phyloP scores from a whole-genome alignment of 2,888 invertebrate genomes.

The Autographa gamma region DNA sequence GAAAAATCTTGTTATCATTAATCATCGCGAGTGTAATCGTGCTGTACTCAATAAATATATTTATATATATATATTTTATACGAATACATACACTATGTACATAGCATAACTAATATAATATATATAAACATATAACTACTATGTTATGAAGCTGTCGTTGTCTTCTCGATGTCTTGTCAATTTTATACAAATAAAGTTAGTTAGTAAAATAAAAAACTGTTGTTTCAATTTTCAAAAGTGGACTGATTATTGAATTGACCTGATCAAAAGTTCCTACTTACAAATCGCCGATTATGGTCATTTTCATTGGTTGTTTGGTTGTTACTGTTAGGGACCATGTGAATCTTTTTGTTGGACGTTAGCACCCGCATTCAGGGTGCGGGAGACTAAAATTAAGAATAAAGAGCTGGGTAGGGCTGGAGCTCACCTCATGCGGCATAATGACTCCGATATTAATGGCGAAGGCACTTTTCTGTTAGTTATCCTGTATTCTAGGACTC shows the following conservation, averaged over 20 bases:
- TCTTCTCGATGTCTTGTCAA: slow-evolving; percentile 65
- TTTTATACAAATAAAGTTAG: slow-evolving; percentile 64
- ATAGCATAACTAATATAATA: slow-evolving; percentile 8
- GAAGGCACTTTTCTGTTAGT: no score
- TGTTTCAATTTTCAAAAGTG: not conserved
- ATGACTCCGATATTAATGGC: no score
- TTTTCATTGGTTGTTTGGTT: no score
- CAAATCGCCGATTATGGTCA: not conserved
- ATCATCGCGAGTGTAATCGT: not conserved
- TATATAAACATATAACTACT: slow-evolving; percentile 26
- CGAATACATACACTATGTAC: not conserved
- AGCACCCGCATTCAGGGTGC: no score
- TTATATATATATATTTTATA: not conserved
- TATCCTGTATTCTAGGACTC: no score
- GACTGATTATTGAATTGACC: no score
- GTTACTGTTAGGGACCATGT: no score
- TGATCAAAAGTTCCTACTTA: no score
- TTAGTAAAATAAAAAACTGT: slow-evolving; percentile 41
- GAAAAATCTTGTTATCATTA: not conserved
- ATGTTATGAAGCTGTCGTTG: slow-evolving; percentile 53
- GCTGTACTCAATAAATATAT: not conserved
- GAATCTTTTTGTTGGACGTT: no score
- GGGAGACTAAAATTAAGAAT: no score
- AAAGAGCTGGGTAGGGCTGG: no score
- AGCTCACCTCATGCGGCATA: no score